These are phyloP conservation scores for Carlito syrichta DNA, from an alignment of 2,113 vertebrate genomes.

Conservation along the genomic window DNA sequence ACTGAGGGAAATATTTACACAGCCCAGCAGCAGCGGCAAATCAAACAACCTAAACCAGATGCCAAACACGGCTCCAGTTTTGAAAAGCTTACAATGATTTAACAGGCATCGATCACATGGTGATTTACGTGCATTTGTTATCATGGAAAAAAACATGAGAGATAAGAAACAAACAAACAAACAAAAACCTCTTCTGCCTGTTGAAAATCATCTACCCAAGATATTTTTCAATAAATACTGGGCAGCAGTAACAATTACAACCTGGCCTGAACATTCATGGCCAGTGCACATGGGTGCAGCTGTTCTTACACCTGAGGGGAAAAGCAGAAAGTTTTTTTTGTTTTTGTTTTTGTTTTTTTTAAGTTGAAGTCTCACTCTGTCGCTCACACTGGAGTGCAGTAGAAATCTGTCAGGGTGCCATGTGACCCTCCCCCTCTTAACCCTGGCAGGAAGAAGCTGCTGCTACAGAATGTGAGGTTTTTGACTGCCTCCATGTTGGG, in stretches of 20 bases:
- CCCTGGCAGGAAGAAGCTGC: background rate
- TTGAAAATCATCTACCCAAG: background rate
- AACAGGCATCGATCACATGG: accelerated
- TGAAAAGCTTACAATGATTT: accelerated
- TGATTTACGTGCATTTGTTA: background rate
- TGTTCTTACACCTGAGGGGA: background rate
- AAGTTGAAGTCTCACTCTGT: too few species aligned
- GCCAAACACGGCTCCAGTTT: accelerated
- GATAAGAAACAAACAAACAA: background rate
- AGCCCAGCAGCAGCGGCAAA: background rate
- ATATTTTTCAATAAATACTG: background rate
- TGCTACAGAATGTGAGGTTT: too few species aligned
- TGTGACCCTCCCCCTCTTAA: too few species aligned
- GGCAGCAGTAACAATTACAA: background rate
- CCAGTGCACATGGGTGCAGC: background rate
- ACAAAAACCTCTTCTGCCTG: too few species aligned
- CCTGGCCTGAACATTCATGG: background rate
- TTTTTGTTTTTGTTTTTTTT: too few species aligned
- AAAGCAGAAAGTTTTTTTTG: too few species aligned
- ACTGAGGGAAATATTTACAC: background rate
- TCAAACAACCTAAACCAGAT: too few species aligned
- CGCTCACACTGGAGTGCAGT: too few species aligned
- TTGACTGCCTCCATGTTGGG: accelerated
- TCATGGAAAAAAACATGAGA: background rate
- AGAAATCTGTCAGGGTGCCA: too few species aligned